A percentile compares a stretch with the other conserved stretches of the same genome.
phyloP scores from a whole-genome alignment of 2,888 invertebrate species.

The Tipula lateralis region DNA sequence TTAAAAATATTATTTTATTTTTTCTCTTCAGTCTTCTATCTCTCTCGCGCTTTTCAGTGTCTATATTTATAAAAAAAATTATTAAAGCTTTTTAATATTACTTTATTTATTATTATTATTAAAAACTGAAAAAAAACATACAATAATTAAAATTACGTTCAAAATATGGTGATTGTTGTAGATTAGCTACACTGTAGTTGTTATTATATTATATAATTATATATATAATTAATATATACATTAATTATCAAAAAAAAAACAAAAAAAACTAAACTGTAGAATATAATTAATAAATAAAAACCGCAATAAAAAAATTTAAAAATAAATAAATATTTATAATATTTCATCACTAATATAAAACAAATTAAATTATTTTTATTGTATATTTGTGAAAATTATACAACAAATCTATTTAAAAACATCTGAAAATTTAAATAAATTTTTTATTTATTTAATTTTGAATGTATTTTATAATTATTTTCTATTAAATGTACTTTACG shows the following conservation, averaged over 20 bases:
- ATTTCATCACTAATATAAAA: background rate
- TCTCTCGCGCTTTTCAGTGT: constrained; percentile 26
- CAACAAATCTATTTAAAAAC: background rate
- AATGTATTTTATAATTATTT: constrained; percentile 25
- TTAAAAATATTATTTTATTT: background rate
- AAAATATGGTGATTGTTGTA: constrained; percentile 31
- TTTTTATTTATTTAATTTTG: constrained; percentile 24
- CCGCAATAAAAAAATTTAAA: background rate
- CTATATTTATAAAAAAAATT: constrained; percentile 29
- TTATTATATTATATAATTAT: constrained; percentile 29
- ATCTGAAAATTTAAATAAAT: background rate
- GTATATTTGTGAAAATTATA: constrained; percentile 28
- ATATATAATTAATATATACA: constrained; percentile 2
- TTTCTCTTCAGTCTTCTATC: background rate
- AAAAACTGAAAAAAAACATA: constrained; percentile 6
- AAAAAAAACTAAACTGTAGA: background rate
- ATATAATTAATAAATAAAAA: constrained; percentile 12
- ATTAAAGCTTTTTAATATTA: background rate
- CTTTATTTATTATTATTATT: background rate
- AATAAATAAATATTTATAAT: background rate
- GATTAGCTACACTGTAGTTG: constrained; percentile 31
- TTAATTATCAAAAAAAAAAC: background rate
- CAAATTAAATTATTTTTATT: background rate
- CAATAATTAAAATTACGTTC: constrained; percentile 30
- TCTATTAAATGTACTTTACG: constrained; percentile 30